Conservation (phyloP, 2,797 vertebrate species). For the Oreortyx pictus region DNA sequence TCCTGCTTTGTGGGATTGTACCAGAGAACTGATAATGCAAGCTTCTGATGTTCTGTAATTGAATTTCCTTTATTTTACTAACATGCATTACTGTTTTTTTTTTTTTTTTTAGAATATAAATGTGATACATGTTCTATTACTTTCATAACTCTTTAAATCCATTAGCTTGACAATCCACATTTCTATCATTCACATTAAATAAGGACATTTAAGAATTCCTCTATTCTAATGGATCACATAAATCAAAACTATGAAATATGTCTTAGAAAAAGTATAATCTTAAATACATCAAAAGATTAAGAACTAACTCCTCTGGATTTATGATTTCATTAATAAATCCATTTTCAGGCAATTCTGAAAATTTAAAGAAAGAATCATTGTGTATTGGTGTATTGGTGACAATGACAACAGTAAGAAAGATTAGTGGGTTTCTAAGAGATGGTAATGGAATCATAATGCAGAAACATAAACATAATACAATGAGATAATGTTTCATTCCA, state of each 20-base stretch:
- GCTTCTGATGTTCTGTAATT: slow-evolving; percentile 24
- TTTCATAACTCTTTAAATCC: slow-evolving; percentile 7
- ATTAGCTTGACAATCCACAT: neutral
- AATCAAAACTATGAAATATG: neutral
- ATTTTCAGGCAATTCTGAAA: neutral
- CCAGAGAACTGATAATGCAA: neutral
- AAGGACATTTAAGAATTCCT: neutral
- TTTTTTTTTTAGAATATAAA: slow-evolving; percentile 1
- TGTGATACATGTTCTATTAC: neutral
- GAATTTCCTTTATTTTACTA: slow-evolving; percentile 37
- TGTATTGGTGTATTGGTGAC: neutral
- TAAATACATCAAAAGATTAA: neutral
- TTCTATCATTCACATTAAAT: neutral
- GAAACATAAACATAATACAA: neutral
- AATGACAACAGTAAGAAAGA: neutral
- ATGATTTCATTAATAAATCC: neutral
- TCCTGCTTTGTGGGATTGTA: neutral
- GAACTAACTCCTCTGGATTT: neutral
- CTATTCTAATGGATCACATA: neutral
- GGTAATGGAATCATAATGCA: neutral
- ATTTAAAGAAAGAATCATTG: neutral
- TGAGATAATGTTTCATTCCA: neutral
- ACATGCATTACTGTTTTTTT: neutral
- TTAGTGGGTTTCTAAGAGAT: slow-evolving; percentile 2
- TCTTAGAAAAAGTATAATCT: neutral